phyloP scores from a whole-genome alignment of 2,888 invertebrate species.

The Galerucella calmariensis region DNA sequence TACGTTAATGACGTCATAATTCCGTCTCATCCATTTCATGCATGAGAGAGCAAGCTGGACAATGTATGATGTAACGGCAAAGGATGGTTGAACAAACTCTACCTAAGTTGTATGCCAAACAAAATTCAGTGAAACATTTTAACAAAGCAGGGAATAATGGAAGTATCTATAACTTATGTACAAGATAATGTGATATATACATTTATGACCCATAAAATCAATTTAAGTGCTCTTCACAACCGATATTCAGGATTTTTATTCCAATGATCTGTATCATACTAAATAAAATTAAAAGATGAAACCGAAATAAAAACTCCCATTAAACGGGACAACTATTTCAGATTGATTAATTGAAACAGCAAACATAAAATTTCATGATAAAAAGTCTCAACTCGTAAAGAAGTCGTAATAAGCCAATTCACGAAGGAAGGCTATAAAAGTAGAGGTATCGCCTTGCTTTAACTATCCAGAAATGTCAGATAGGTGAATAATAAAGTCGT shows the following conservation, averaged over 20 bases:
- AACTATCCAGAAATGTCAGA: neutral
- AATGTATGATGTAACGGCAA: too few relatives aligned
- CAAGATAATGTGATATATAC: constrained; percentile 17
- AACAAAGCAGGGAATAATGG: neutral
- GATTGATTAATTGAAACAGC: constrained; percentile 20
- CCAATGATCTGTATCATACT: neutral
- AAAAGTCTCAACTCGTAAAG: constrained; percentile 11
- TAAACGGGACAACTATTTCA: constrained; percentile 13
- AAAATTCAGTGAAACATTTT: too few relatives aligned
- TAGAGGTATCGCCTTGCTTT: neutral
- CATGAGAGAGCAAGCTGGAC: too few relatives aligned
- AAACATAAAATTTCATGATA: constrained; percentile 14
- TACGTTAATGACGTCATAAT: too few relatives aligned
- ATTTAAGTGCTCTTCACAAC: constrained; percentile 6
- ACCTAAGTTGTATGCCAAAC: too few relatives aligned
- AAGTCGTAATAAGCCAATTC: constrained; percentile 17
- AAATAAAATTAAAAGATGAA: constrained; percentile 8
- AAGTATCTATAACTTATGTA: constrained; percentile 12
- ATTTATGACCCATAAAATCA: constrained; percentile 10
- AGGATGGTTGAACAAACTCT: too few relatives aligned
- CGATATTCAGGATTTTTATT: constrained; percentile 9
- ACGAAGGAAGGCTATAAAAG: constrained; percentile 3
- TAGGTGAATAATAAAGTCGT: constrained; percentile 7
- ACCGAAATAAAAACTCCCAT: constrained; percentile 10
- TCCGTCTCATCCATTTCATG: too few relatives aligned